A percentile compares a stretch with the other conserved stretches of the same genome.
Evolutionary conservation across 2,113 vertebrate species (phyloP).

Genomic region (Orthonyx spaldingii): DNA sequence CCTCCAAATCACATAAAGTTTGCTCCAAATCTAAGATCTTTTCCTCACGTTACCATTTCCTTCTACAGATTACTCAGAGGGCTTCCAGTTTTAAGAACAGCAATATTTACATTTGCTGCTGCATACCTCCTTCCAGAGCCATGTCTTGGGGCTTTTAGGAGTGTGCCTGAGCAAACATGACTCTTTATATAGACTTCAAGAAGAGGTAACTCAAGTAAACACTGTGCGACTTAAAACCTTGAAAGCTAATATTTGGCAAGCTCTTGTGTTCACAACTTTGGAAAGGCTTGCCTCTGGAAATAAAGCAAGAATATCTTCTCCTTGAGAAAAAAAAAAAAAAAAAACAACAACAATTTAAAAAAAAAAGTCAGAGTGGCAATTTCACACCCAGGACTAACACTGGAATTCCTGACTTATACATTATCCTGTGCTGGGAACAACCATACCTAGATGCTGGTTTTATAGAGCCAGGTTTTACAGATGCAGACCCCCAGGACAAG

Average conservation of each 20-base stretch:
- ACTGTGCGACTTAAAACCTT: conserved; percentile 46
- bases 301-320: conserved; percentile 61
- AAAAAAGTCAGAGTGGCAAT: background rate
- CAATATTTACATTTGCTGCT: conserved; percentile 60
- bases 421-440: background rate
- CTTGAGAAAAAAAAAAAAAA: background rate
- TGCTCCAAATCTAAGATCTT: background rate
- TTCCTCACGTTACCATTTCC: background rate
- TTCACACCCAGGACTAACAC: background rate
- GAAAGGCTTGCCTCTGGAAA: conserved; percentile 68
- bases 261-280: conserved; percentile 63
- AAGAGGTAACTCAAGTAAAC: conserved; percentile 64
- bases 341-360: background rate
- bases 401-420: conserved; percentile 13
- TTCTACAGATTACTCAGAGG: background rate
- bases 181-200: conserved; percentile 61
- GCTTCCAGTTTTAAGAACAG: conserved; percentile 14
- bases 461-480: conserved; percentile 22
- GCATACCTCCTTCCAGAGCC: conserved; percentile 54
- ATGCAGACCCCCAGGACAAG: conserved; percentile 38
- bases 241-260: conserved; percentile 76
- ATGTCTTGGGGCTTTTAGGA: conserved; percentile 39
- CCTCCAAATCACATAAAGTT: background rate
- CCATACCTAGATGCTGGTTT: background rate
- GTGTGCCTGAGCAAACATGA: conserved; percentile 62